Evolutionary conservation across 2,113 vertebrate genomes (phyloP), one percentile per base, ranked within the genome.

Genomic region (Motacilla alba): DNA sequence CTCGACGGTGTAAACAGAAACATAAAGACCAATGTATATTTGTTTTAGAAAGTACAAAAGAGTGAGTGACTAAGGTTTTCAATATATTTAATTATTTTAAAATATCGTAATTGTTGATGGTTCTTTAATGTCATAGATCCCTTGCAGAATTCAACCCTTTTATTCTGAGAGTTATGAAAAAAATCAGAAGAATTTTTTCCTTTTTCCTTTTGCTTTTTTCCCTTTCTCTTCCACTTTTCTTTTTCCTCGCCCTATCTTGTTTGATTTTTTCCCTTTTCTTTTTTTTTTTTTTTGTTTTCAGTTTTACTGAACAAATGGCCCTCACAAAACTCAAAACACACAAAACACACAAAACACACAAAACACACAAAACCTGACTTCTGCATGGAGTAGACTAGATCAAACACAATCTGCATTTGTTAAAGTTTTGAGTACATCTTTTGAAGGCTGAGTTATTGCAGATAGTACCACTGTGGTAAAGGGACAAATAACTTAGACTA

Each of bases 401-500:
- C 91, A 91, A 83, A 72, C 59, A 37, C 30, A 73, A 69, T 77
- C 37, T 93, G 43, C 10, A 30, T 80, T 44, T 82, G 31, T 76
- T 86, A 20, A 93, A 70, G 85, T 85, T 87, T 87, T 84, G 79
- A 53, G 43, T 67, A 17, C 26, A 60, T 94, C 72, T 52, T 96
- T 97, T 77, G 87, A 96, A 81, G 76, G 58, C 55, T 90, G 64
- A 91, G 44, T 78, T 94, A 67, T 70, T 86, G 49, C 39, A 3
- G 82, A 56, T 19, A n/a, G 52, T 58, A 50, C 82, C 88, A 49
- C 74, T 89, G n/a, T 88, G 55, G 83, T 47, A 91, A 84, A 58
- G 49, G 91, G 81, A 87, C 74, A 95, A 95, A 92, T 95, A 93
- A 94, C 70, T 83, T 47, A 58, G 46, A 35, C 15, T 60, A 91